Evolutionary conservation across 2,797 vertebrate genomes (phyloP), one percentile per base, ranked within the genome.

Genomic region (Anguilla pacifica): DNA sequence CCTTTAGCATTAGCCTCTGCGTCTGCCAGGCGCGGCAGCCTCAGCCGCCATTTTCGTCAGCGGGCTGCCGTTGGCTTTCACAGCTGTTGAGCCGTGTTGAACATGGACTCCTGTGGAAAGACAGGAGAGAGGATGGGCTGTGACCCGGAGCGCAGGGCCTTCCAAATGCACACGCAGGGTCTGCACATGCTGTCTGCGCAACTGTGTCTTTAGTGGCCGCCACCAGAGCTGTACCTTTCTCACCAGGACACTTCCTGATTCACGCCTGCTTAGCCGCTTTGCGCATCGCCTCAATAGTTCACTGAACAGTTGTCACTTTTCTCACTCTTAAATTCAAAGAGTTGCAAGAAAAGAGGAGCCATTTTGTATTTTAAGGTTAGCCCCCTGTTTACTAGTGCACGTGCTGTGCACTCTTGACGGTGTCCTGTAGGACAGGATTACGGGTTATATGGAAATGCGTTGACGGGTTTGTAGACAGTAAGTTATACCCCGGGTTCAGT

Each of bases 401-500:
- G 11, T 3, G 19, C 86, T 86, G 49, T 64, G 35, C 77, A 17
- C 70, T 84, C 43, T 22, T 59, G 15, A 59, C 57, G 22, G 25
- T 25, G 61, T 39, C 84, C 59, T 85, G 77, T 39, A 53, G 88
- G 85, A 53, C 81, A 86, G 67, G 88, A 22, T 28, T 15, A 31
- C 87, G 85, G 83, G 83, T 86, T 89, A 59, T 72, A 87, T 72
- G 39, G 51, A 91, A 85, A 82, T 89, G 55, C 91, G 90, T 90
- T 77, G 89, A 90, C 87, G 90, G 86, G 90, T 89, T 88, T 46
- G 88, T 70, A 3, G 31, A 83, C 85, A 89, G 86, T 89, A 89
- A 91, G 89, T 89, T 91, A 81, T 83, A 86, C 31, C 53, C 17
- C 5, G 31, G 86, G 90, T 88, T 91, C 61, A 90, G 90, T 46